Evolutionary conservation across 2,888 invertebrate genomes (phyloP), one percentile per base, ranked within the genome.

Genomic region (Trissolcus brochymenae): DNA sequence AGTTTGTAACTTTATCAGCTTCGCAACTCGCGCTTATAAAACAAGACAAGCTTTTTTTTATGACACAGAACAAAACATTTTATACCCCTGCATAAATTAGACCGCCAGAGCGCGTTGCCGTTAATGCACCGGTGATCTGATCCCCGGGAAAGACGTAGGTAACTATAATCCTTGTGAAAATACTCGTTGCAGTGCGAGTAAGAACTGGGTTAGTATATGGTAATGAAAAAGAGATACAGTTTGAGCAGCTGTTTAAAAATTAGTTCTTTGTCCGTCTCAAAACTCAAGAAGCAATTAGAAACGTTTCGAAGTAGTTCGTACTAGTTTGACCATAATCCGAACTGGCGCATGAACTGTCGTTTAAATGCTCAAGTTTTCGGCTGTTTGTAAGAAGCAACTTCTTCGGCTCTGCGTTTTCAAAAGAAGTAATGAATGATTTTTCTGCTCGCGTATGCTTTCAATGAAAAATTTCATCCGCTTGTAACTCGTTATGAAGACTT

Each of bases 1-100:
- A 74, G 50, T 64, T 64, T 11, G 59, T 49, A 65, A 64, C 64
- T 65, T 64, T 57, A 62, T 70, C 62, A 56, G 66, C 25, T 2
- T 50, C 25, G 54, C 62, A 40, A 62, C 62, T 62, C 19, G 62
- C 4, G 61, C 50, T 50, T 70, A 61, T 70, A 56, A 62, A 70
- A 70, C 62, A 70, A 9, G 9, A 35, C 9, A 11, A 56, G 62
- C 29, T 68, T 70, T 70, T 70, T 41, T 29, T 13, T 46, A 46
- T n/a, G 16, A 56, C 19, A 25, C 29, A 13, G 46, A 9, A 29
- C 43, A 35, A 35, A 35, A 55, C 41, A 55, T 55, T 46, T 17
- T 49, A 35, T 11, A 19, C 53, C 51, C 40, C 51, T 13, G 41
- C 53, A 43, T 56, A 65, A 59, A 43, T 67, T 67, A 43, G 19